These are phyloP conservation scores for Agrotis puta DNA, from an alignment of 2,888 invertebrate species.

Conservation along the genomic window DNA sequence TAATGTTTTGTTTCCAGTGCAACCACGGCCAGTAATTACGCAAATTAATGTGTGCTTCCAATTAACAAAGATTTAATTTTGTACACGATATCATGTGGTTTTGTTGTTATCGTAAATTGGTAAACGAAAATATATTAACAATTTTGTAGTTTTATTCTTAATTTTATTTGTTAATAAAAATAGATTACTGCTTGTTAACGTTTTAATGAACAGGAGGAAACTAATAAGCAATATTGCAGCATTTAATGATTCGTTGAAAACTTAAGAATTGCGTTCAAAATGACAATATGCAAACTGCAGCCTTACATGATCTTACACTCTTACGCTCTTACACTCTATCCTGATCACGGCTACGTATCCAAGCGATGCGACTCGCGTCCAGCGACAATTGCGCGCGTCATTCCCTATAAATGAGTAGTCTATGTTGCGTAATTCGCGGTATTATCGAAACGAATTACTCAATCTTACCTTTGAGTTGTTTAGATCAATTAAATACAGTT, in stretches of 20 bases:
- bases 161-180: too few species aligned
- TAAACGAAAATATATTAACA: background rate
- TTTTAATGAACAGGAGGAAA: too few species aligned
- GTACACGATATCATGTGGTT: constrained; percentile 36
- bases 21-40: constrained; percentile 28
- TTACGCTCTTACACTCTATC: background rate
- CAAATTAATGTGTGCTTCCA: constrained; percentile 44
- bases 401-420: background rate
- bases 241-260: too few species aligned
- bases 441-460: too few species aligned
- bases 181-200: too few species aligned
- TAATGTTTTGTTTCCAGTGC: constrained; percentile 36
- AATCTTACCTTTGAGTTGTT: too few species aligned
- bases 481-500: too few species aligned
- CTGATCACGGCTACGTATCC: background rate
- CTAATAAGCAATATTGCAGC: too few species aligned
- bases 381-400: background rate
- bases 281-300: background rate
- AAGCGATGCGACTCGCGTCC: background rate
- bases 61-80: constrained; percentile 52
- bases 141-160: background rate
- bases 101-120: constrained; percentile 26
- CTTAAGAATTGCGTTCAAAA: too few species aligned
- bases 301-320: background rate
- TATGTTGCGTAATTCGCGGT: too few species aligned